Evolutionary conservation across 2,888 invertebrate species (phyloP).

Genomic region (Rhaphigaster nebulosa): DNA sequence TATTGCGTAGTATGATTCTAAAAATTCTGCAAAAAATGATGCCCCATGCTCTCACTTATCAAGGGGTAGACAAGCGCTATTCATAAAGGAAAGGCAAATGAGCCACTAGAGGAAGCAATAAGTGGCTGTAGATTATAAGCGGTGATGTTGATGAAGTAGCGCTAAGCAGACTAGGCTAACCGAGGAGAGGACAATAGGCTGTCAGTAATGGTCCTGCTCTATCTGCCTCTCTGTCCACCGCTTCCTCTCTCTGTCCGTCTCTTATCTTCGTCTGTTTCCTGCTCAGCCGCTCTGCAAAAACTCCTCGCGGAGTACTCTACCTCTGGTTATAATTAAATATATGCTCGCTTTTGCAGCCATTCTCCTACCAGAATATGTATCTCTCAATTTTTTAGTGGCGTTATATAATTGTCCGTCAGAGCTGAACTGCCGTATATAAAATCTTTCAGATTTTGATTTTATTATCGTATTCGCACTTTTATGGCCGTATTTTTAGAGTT

Average conservation of each 20-base stretch:
- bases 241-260: conserved; percentile 61
- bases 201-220: conserved; percentile 58
- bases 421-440: too few species aligned
- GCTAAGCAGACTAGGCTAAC: conserved; percentile 17
- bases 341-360: neutral
- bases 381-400: neutral
- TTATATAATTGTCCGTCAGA: too few species aligned
- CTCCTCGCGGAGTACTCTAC: neutral
- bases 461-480: too few species aligned
- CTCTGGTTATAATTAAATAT: conserved; percentile 12
- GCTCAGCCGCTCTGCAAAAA: conserved; percentile 48
- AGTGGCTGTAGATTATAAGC: neutral
- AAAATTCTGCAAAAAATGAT: too few species aligned
- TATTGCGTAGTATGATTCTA: too few species aligned
- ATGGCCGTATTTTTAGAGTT: too few species aligned
- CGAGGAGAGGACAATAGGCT: neutral
- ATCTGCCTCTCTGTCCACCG: conserved; percentile 54
- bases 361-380: neutral
- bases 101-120: conserved; percentile 5
- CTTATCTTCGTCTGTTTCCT: conserved; percentile 66
- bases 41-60: too few species aligned
- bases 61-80: too few species aligned
- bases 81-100: neutral
- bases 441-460: too few species aligned
- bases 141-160: neutral